Conservation (phyloP, 2,888 invertebrate species). For the Mimumesa dahlbomi region DNA sequence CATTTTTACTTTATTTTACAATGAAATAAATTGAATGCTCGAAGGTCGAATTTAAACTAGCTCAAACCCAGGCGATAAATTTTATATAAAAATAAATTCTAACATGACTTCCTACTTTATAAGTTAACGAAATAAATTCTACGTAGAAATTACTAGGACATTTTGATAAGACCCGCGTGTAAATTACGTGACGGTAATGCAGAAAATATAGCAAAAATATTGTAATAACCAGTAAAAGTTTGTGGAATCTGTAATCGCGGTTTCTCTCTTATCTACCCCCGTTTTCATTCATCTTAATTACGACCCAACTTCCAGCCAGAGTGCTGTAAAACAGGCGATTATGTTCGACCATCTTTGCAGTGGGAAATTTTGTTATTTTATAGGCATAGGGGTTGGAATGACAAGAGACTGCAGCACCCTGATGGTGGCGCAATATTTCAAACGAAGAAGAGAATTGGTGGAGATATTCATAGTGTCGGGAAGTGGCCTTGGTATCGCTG, state of each 20-base stretch:
- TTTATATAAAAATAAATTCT: too few species aligned
- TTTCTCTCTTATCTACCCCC: slow-evolving; percentile 2
- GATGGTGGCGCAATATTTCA: slow-evolving; percentile 96
- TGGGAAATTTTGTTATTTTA: too few species aligned
- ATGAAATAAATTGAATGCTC: too few species aligned
- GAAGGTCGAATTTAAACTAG: too few species aligned
- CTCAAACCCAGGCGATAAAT: too few species aligned
- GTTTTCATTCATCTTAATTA: neutral
- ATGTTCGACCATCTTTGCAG: neutral
- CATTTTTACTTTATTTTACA: too few species aligned
- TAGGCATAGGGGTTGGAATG: slow-evolving; percentile 92
- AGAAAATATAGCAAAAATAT: too few species aligned
- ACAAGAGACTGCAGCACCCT: slow-evolving; percentile 92
- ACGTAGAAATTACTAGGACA: too few species aligned
- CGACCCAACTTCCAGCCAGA: neutral
- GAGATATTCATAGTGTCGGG: slow-evolving; percentile 94
- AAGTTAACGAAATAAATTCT: neutral
- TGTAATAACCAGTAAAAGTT: neutral
- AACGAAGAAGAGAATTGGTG: slow-evolving; percentile 90
- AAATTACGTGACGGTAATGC: too few species aligned
- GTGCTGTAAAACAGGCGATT: neutral
- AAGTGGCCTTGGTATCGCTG: slow-evolving; percentile 91
- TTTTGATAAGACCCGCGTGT: too few species aligned
- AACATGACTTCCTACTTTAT: too few species aligned
- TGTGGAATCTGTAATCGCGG: slow-evolving; percentile 6